Evolutionary conservation across 2,888 invertebrate species (phyloP).

Genomic region (Scaptomyza polygonia): DNA sequence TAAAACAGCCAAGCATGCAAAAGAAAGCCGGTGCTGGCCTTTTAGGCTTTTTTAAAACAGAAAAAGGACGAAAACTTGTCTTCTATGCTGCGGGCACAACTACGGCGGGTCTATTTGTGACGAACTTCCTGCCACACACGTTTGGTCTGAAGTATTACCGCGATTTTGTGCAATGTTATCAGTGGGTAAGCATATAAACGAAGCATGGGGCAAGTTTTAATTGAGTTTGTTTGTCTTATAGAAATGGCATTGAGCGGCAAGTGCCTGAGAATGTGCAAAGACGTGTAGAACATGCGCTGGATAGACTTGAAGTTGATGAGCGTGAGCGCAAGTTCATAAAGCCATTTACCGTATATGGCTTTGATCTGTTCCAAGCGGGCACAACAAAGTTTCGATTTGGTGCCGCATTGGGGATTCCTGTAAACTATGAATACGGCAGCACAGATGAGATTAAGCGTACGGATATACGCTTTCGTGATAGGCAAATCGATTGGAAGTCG

Average conservation of each 20-base stretch:
- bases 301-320: constrained; percentile 86
- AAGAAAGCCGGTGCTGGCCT: constrained; percentile 53
- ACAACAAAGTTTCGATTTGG: constrained; percentile 87
- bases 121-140: constrained; percentile 87
- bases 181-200: constrained; percentile 83
- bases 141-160: constrained; percentile 87
- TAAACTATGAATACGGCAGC: constrained; percentile 88
- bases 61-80: constrained; percentile 85
- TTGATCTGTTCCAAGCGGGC: constrained; percentile 89
- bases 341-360: constrained; percentile 90
- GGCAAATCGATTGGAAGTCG: constrained; percentile 88
- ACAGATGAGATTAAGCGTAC: constrained; percentile 86
- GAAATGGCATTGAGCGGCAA: constrained; percentile 87
- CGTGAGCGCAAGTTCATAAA: constrained; percentile 85
- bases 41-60: constrained; percentile 81
- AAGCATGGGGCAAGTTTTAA: constrained; percentile 33
- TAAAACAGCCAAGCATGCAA: constrained; percentile 54
- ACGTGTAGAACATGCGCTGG: constrained; percentile 86
- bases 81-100: constrained; percentile 85
- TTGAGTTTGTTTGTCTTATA: constrained; percentile 75
- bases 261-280: constrained; percentile 85
- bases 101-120: constrained; percentile 83
- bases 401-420: constrained; percentile 89
- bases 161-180: constrained; percentile 88
- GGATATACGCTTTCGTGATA: constrained; percentile 87